These are phyloP conservation scores for Mactra quadrangularis DNA, from an alignment of 1,140 invertebrate species.

Conservation along the genomic window DNA sequence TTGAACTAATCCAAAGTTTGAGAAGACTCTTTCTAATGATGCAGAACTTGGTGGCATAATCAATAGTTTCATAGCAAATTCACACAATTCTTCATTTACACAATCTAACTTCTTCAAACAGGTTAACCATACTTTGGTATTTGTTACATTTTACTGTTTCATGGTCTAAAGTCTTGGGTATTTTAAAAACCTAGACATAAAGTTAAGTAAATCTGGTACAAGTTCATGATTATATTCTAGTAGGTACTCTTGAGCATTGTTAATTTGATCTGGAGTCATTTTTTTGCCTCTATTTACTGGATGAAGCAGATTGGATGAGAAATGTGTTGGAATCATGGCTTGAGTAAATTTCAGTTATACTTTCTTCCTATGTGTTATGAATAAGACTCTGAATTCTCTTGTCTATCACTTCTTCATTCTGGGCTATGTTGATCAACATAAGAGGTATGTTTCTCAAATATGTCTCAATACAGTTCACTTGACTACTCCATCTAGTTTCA, in stretches of 20 bases:
- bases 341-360: too few species aligned
- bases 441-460: conserved; percentile 15
- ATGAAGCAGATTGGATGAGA: neutral
- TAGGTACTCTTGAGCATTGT: neutral
- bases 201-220: neutral
- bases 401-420: conserved; percentile 21
- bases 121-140: neutral
- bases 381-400: conserved; percentile 1
- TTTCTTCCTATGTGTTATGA: too few species aligned
- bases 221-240: neutral
- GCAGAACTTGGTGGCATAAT: neutral
- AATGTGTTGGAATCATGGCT: conserved; percentile 4
- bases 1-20: neutral
- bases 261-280: neutral
- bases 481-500: conserved; percentile 27
- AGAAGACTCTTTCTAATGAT: neutral
- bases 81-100: neutral
- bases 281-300: conserved; percentile 19
- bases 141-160: neutral
- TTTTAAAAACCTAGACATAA: neutral
- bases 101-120: neutral
- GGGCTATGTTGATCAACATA: conserved; percentile 16
- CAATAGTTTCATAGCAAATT: neutral
- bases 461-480: conserved; percentile 16
- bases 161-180: neutral